These are phyloP conservation scores for Ophioderma brevispina DNA, from an alignment of 35 echinoderm and acorn worm species.

Conservation along the genomic window DNA sequence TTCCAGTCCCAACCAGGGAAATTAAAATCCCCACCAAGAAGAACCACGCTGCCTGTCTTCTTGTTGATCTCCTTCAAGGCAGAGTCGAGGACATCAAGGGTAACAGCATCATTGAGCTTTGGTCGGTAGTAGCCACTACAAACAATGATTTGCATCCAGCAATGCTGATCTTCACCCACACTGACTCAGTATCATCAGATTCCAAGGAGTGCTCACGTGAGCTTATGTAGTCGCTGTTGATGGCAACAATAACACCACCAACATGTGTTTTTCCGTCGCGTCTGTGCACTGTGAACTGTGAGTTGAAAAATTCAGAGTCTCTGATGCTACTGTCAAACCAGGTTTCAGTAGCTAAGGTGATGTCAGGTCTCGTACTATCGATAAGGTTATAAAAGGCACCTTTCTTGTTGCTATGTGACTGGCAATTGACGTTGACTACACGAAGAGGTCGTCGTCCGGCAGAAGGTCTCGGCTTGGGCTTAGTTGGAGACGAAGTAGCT, in stretches of 20 bases:
- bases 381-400: conserved; percentile 43
- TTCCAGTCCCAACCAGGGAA: no score
- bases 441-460: conserved; percentile 19
- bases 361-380: conserved; percentile 73
- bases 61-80: neutral
- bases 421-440: conserved; percentile 66
- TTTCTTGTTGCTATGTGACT: conserved; percentile 59
- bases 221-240: conserved; percentile 22
- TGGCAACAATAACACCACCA: conserved; percentile 54
- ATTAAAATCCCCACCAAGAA: no score
- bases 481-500: conserved; percentile 36
- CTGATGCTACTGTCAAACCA: conserved; percentile 50
- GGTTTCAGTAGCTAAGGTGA: conserved; percentile 68
- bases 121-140: neutral
- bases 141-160: neutral
- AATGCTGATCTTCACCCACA: conserved; percentile 44
- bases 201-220: neutral
- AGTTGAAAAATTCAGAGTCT: conserved; percentile 61
- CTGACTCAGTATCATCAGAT: neutral
- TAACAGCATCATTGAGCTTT: neutral
- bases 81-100: neutral
- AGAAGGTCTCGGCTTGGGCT: conserved; percentile 39
- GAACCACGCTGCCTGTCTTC: neutral
- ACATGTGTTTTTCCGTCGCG: conserved; percentile 32
- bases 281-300: conserved; percentile 42